Conservation (phyloP, 2,113 vertebrate genomes). For the Bufo bufo region DNA sequence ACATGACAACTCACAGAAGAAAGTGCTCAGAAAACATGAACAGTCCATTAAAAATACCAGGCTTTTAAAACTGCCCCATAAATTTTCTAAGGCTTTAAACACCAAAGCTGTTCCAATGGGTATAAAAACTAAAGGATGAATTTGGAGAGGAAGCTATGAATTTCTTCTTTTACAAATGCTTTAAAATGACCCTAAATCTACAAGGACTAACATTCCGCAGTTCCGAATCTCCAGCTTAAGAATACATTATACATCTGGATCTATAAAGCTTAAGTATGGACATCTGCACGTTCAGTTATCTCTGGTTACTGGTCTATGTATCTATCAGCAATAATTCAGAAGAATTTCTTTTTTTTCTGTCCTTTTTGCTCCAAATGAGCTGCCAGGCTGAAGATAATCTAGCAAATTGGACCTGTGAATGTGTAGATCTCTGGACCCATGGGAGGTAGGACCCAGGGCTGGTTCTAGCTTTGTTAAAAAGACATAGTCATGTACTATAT, state of each 20-base stretch:
- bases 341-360: not conserved
- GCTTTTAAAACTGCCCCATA: constrained; percentile 64
- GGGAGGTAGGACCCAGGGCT: too few species aligned
- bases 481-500: too few species aligned
- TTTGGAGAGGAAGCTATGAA: constrained; percentile 41
- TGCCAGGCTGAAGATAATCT: too few species aligned
- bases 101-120: constrained; percentile 55
- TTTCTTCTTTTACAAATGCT: constrained; percentile 44
- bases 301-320: not conserved
- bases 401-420: too few species aligned
- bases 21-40: constrained; percentile 47
- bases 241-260: not conserved
- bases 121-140: constrained; percentile 26
- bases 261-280: not conserved
- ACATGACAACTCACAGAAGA: constrained; percentile 1
- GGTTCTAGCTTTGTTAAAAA: too few species aligned
- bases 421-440: too few species aligned
- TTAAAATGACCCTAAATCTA: constrained; percentile 42
- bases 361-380: not conserved
- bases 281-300: not conserved
- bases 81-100: constrained; percentile 62
- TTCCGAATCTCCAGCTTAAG: not conserved
- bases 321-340: not conserved
- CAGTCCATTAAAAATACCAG: constrained; percentile 65
- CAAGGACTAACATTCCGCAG: constrained; percentile 7